Conservation (phyloP, 1,140 invertebrate genomes). For the Babylonia areolata region DNA sequence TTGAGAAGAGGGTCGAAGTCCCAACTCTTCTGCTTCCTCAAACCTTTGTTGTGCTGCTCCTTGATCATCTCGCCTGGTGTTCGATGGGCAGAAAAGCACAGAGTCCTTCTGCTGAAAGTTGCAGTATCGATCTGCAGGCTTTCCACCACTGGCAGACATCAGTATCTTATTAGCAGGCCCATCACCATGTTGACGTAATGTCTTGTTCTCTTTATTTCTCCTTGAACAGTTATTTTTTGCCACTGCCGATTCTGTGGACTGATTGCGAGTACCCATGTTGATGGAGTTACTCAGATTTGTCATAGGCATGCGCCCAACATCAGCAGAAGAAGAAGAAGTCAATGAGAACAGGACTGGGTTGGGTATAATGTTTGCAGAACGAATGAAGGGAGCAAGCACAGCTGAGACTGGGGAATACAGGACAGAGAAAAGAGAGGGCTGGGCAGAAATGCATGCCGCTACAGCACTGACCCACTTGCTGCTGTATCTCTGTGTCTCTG, state of each 20-base stretch:
- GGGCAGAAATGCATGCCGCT: constrained; percentile 8
- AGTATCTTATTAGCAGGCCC: background rate
- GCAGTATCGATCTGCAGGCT: background rate
- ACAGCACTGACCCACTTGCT: constrained; percentile 28
- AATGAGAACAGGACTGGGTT: background rate
- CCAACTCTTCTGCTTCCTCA: background rate
- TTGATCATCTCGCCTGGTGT: background rate
- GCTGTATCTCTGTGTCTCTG: background rate
- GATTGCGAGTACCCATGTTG: background rate
- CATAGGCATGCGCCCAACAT: background rate
- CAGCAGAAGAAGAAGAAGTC: too few species aligned
- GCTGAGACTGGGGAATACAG: background rate
- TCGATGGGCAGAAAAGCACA: background rate
- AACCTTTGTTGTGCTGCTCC: background rate
- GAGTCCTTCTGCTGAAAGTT: background rate
- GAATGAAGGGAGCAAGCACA: background rate
- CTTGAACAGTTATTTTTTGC: background rate
- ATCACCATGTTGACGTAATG: background rate
- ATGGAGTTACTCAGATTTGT: background rate
- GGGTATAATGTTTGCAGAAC: background rate
- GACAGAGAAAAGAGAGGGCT: background rate
- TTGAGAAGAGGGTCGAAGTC: background rate
- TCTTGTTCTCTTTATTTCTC: background rate
- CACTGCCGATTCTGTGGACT: background rate
- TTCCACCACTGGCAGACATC: background rate